Base-by-base conservation (phyloP, 2,888 invertebrate species). In the Noctua janthe region DNA sequence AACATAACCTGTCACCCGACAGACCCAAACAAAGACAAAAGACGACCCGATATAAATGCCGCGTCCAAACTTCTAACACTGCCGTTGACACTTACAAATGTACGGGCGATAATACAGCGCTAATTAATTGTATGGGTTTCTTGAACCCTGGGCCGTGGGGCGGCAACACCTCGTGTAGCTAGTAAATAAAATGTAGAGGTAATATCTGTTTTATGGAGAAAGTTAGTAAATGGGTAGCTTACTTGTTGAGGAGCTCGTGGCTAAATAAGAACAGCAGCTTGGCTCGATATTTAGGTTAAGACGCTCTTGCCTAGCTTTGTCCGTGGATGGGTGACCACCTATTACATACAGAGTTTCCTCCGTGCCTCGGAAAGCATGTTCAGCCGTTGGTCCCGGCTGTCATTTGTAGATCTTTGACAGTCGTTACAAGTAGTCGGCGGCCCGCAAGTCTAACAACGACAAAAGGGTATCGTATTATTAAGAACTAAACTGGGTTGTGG, bases 41-140 rank as follows among this genome's bases (percentile, higher is more conserved):
- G 35, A 64, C 59, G 4, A 1, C 17, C 35, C 2, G 23, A 49
- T 29, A 64, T 43, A 71, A 85, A 81, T 89, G 72, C 92, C 93
- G 56, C 80, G 84, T 94, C 93, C 89, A 90, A 29, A 66, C 10
- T 74, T 79, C 66, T n/a, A 54, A 62, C 71, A 39, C 49, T 47
- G 4, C 39, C 43, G 39, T 62, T 72, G 84, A 79, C 89, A 87
- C 77, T 81, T 88, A 89, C 88, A 89, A 90, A 91, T 89, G 85
- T 89, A 82, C 75, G 82, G 76, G 85, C 89, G 89, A 90, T 92
- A 90, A 91, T 91, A 90, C 85, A 75, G 51, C 72, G 86, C 89
- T 94, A 94, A 94, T 94, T 94, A 94, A 94, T 94, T 93, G 90
- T 87, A 91, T 90, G 92, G 89, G 93, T 92, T 93, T 92, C 87